phyloP scores from a whole-genome alignment of 1,140 invertebrate species.

The Papilio polyxenes region DNA sequence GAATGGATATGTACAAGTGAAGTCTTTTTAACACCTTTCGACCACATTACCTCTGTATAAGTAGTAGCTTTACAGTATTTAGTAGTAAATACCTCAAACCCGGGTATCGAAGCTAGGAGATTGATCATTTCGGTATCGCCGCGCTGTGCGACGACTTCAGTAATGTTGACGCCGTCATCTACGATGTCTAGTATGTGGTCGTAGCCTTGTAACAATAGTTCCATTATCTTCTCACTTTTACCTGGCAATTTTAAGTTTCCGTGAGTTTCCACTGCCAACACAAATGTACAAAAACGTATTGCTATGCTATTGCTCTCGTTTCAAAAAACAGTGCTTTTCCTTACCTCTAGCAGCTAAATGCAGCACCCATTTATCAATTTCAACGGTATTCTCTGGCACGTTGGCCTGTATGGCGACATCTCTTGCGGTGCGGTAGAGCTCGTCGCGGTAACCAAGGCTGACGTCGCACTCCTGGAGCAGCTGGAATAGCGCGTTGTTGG shows the following conservation, averaged over 20 bases:
- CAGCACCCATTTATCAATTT: slow-evolving; percentile 91
- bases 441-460: slow-evolving; percentile 89
- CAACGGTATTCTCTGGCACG: slow-evolving; percentile 88
- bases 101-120: slow-evolving; percentile 84
- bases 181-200: slow-evolving; percentile 91
- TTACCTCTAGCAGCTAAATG: slow-evolving; percentile 88
- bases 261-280: not conserved
- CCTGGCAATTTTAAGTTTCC: slow-evolving; percentile 78
- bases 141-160: slow-evolving; percentile 84
- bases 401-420: slow-evolving; percentile 91
- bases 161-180: slow-evolving; percentile 85
- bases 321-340: slow-evolving; percentile 35
- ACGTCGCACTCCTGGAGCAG: slow-evolving; percentile 89
- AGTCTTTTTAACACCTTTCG: no score
- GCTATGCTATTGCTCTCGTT: not conserved
- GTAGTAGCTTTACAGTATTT: not conserved
- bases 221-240: slow-evolving; percentile 87
- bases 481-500: slow-evolving; percentile 87
- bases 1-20: no score
- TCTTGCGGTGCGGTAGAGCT: slow-evolving; percentile 90
- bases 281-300: not conserved
- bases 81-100: slow-evolving; percentile 84
- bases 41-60: not conserved
- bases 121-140: slow-evolving; percentile 84
- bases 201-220: slow-evolving; percentile 91